phyloP scores from a whole-genome alignment of 1,140 invertebrate species.

The Zaprionus kolodkinae region DNA sequence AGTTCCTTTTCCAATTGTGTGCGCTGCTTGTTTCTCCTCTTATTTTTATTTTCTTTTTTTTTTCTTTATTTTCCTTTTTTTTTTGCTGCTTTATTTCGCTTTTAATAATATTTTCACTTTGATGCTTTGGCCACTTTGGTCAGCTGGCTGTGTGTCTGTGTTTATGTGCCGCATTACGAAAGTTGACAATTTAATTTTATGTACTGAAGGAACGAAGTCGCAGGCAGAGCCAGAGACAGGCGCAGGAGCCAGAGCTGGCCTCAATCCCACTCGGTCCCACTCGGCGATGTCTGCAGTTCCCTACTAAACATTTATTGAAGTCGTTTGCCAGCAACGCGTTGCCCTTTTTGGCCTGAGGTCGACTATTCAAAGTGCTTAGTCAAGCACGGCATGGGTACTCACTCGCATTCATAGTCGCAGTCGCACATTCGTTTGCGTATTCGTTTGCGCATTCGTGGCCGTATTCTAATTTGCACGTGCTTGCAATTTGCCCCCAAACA shows the following conservation, averaged over 20 bases:
- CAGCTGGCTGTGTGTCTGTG: conserved; percentile 35
- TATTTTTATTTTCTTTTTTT: conserved; percentile 33
- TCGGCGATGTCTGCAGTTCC: no score
- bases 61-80: conserved; percentile 15
- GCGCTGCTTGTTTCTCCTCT: not conserved
- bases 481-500: conserved; percentile 64
- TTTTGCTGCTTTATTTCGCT: conserved; percentile 56
- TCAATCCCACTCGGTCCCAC: no score
- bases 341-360: conserved; percentile 42
- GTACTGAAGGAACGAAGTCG: conserved; percentile 44
- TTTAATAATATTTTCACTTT: conserved; percentile 81
- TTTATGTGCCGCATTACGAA: conserved; percentile 72
- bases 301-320: conserved; percentile 78
- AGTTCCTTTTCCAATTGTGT: conserved; percentile 30
- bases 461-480: conserved; percentile 80
- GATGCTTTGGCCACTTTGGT: conserved; percentile 67
- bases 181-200: conserved; percentile 83
- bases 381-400: conserved; percentile 51
- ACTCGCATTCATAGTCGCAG: conserved; percentile 40
- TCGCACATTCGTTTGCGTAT: conserved; percentile 44
- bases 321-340: conserved; percentile 30
- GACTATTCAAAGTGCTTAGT: conserved; percentile 73
- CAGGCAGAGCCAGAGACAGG: no score
- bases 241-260: no score
- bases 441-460: conserved; percentile 47